Base-by-base conservation (phyloP, 2,888 invertebrate genomes). In the Thecocarcelia acutangulata region DNA sequence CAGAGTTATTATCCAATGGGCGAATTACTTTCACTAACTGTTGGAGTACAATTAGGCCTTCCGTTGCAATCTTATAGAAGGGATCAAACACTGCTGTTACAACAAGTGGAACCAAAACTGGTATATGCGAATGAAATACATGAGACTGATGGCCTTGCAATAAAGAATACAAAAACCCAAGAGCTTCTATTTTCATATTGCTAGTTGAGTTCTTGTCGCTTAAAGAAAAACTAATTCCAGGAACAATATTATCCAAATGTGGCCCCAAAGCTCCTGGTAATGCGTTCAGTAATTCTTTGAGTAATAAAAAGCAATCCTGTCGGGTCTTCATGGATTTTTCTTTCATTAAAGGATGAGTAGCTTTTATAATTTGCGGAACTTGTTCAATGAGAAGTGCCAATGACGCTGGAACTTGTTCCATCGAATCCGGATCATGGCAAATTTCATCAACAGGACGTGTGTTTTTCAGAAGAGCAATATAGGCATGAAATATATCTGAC, bases 51-150 rank as follows among this genome's bases (percentile, higher is more conserved):
- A 97, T 92, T 70, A 99, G 92, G 1, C 98, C 98, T 90, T 99
- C 99, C 0, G 98, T 98, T 1, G 98, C 97, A 86, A 99, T 98
- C 92, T 99, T 99, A 92, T 99, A 99, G 92, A 99, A 99, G 54
- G 95, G 95, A 92, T 99, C 99, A 68, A 95, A 95, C 24, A 99
- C 98, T 44, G 97, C 96, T 78, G 94, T 93, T 59, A 98, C 94
- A 59, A 99, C 95, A 4, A 97, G 95, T 11, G 97, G 96, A 82
- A 97, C 93, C 50, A 98, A 91, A 28, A 94, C 93, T 2, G 93
- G 92, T 89, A 97, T 95, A 90, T 97, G 96, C 4, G 94, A 93
- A 86, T 96, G 95, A 91, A 98, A 97, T 1, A 94, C 94, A 58
- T 88, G 88, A 0, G 91, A 89, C 42, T 88, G 90, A 76, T 91